A percentile compares a stretch with the other conserved stretches of the same genome.
Evolutionary conservation across 92 coral and sea anemone species (phyloP).

Genomic region (Actinernus sp.): DNA sequence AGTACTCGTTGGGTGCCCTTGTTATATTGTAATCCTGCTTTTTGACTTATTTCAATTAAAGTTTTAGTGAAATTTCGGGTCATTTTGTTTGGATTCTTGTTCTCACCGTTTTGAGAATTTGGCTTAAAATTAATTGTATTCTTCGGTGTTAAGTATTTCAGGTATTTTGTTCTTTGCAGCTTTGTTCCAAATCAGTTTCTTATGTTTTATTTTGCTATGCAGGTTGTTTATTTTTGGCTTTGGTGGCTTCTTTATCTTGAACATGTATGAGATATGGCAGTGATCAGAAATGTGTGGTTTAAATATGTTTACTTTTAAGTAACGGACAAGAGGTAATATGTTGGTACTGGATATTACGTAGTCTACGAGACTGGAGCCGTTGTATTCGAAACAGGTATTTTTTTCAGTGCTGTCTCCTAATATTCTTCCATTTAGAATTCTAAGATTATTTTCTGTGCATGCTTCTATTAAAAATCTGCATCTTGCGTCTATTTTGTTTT

Average conservation of each 20-base stretch:
- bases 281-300: conserved; percentile 1
- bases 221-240: too few species aligned
- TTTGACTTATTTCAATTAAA: too few species aligned
- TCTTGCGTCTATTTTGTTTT: neutral
- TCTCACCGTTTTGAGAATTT: too few species aligned
- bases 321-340: neutral
- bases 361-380: neutral
- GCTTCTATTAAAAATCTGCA: neutral
- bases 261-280: neutral
- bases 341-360: neutral
- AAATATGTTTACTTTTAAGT: neutral
- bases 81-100: too few species aligned
- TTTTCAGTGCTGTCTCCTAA: neutral
- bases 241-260: neutral
- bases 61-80: too few species aligned
- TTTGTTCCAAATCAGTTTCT: too few species aligned
- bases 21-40: too few species aligned
- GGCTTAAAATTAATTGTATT: too few species aligned
- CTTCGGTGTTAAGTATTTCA: too few species aligned
- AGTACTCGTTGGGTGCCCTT: too few species aligned
- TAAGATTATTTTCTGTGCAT: neutral
- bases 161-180: too few species aligned
- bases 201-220: too few species aligned
- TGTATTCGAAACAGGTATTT: neutral
- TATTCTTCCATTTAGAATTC: neutral